Base-by-base conservation (phyloP, 1,140 invertebrate species). In the Hycleus cichorii region DNA sequence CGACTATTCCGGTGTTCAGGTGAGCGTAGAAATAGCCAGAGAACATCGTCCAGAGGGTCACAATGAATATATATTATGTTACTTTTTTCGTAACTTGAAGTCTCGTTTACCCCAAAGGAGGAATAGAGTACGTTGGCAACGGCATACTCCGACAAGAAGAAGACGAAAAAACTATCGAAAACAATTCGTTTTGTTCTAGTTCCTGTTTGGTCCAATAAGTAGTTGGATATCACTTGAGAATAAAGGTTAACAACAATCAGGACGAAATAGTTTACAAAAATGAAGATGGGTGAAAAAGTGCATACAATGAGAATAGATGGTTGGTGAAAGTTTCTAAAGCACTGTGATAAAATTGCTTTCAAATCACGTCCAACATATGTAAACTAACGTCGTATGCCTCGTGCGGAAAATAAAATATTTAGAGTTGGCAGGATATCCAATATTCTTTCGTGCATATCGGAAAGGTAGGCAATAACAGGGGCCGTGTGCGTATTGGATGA, bases 331-430 rank as follows among this genome's bases (percentile, higher is more conserved):
- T 44, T 44, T 7, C 32, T 32, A 32, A 44, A 44, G 40, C 38
- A 40, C 49, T 42, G 40, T 52, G 62, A 59, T 57, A 62, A 64
- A 67, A 67, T 64, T 57, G 60, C 49, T 65, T 65, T 67, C 66
- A 53, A 65, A 67, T 65, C 66, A 67, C 65, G 65, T 67, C 58
- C 64, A 64, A 63, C 63, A 65, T 67, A 67, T 65, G 66, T 67
- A 67, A 67, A 67, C 66, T 65, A 65, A 65, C 61, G 59, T 63
- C 61, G 62, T 63, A 61, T 60, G 48, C 61, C 49, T 58, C 42
- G 50, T 49, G 55, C 40, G 49, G 59, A 64, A 66, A 66, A 66
- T 66, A 66, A 66, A 66, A 66, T 66, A 66, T 66, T 66, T 66
- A 66, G 65, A 60, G 47, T 60, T 60, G 62, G 58, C 62, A 66